phyloP scores from a whole-genome alignment of 2,113 vertebrate genomes.

The Carlito syrichta region DNA sequence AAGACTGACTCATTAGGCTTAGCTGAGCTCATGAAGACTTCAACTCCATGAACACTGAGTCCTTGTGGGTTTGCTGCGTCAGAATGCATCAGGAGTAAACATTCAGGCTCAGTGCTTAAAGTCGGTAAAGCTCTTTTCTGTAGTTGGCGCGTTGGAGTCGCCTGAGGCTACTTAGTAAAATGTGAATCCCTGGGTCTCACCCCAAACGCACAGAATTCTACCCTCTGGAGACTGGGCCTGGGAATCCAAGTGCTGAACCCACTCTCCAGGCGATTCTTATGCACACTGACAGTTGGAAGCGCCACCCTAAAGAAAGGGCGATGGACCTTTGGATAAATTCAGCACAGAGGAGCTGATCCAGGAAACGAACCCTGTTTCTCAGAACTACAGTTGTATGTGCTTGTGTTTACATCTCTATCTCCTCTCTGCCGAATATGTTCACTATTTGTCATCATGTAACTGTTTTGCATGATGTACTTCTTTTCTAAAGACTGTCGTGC shows the following conservation, averaged over 20 bases:
- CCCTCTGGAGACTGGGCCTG: not conserved
- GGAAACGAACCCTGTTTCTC: not conserved
- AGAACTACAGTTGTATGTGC: not conserved
- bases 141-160: not conserved
- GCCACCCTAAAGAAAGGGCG: not conserved
- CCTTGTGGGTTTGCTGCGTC: not conserved
- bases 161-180: not conserved
- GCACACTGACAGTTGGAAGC: not conserved
- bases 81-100: not conserved
- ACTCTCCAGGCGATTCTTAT: not conserved
- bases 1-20: not conserved
- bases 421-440: not conserved
- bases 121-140: not conserved
- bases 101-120: not conserved
- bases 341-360: not conserved
- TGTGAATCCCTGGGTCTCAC: not conserved
- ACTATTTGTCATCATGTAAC: not conserved
- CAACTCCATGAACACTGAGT: not conserved
- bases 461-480: not conserved
- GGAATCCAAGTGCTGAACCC: not conserved
- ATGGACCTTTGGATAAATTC: not conserved
- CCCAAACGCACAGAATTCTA: not conserved
- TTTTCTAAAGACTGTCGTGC: not conserved
- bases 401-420: not conserved
- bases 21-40: not conserved